Conservation (phyloP, 1,140 invertebrate species). For the Agraylea sexmaculata region DNA sequence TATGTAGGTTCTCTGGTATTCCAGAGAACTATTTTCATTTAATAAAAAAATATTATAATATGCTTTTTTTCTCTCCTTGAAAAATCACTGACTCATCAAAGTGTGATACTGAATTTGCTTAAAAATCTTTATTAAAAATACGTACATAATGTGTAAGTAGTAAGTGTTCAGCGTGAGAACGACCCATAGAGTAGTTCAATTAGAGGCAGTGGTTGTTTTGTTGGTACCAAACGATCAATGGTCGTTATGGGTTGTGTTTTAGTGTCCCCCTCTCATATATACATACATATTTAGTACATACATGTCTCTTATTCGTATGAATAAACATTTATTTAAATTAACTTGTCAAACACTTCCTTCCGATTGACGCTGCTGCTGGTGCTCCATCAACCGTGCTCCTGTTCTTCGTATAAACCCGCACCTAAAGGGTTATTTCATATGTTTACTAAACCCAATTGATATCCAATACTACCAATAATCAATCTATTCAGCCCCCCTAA, state of each 20-base stretch:
- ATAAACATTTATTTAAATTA: slow-evolving; percentile 22
- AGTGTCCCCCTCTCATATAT: slow-evolving; percentile 4
- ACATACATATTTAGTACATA: neutral
- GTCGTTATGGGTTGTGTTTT: neutral
- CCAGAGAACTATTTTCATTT: no score
- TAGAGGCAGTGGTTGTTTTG: no score
- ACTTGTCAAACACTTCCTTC: slow-evolving; percentile 21
- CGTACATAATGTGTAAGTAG: slow-evolving; percentile 1
- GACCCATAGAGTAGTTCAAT: slow-evolving; percentile 8
- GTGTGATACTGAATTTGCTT: no score
- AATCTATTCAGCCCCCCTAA: no score
- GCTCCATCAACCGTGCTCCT: slow-evolving; percentile 2
- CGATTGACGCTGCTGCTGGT: slow-evolving; percentile 8
- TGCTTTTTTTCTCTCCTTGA: no score
- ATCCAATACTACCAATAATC: slow-evolving; percentile 2
- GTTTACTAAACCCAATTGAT: slow-evolving; percentile 2
- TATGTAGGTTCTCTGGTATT: no score
- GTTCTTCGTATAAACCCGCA: slow-evolving; percentile 10
- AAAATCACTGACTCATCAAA: no score
- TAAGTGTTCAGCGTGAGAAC: slow-evolving; percentile 4
- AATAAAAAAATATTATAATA: no score
- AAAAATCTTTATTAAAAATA: slow-evolving; percentile 6
- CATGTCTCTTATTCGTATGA: slow-evolving; percentile 17
- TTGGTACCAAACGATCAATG: no score
- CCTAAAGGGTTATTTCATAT: slow-evolving; percentile 7